Evolutionary conservation across 2,888 invertebrate genomes (phyloP), one percentile per base, ranked within the genome.

Genomic region (Thereva nobilitata): DNA sequence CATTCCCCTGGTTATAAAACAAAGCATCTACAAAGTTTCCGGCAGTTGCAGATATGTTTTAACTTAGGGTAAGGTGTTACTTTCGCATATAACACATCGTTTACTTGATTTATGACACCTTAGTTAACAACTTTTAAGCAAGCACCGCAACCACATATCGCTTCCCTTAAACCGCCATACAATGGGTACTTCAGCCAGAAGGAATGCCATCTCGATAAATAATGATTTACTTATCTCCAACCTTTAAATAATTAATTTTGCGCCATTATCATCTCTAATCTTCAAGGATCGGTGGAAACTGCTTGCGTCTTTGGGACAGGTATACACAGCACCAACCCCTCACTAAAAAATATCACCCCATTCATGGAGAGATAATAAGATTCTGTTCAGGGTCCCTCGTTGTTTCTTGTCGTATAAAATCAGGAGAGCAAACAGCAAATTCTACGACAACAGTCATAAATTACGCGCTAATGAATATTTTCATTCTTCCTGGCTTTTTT

Each of bases 381-480:
- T 49, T 49, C 7, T 10, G 49, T n/a, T 49, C 6, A 3, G 23
- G 23, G 23, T 23, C 23, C 23, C 23, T 23, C 23, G 23, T 23
- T 23, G 23, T 23, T 23, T 23, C 23, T 23, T 23, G 23, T 23
- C 23, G 23, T 23, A 23, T 12, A 23, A 49, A 49, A 49, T 49
- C 49, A 49, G 7, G 6, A n/a, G 49, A 49, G 49, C 10, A 49
- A 49, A n/a, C 49, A 49, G 10, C 9, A 49, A 49, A 23, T 12
- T 10, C 3, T 9, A 6, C 6, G 12, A 12, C 9, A 52, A 61
- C 44, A 67, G 61, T 52, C 61, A 67, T 67, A 67, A 61, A 67
- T 67, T 67, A 67, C 12, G 41, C 45, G 52, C 61, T 67, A 67
- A 67, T 67, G 67, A 67, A 61, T 67, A 61, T 9, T 67, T 53